Conservation (phyloP, 2,888 invertebrate species). For the Therioaphis trifolii region DNA sequence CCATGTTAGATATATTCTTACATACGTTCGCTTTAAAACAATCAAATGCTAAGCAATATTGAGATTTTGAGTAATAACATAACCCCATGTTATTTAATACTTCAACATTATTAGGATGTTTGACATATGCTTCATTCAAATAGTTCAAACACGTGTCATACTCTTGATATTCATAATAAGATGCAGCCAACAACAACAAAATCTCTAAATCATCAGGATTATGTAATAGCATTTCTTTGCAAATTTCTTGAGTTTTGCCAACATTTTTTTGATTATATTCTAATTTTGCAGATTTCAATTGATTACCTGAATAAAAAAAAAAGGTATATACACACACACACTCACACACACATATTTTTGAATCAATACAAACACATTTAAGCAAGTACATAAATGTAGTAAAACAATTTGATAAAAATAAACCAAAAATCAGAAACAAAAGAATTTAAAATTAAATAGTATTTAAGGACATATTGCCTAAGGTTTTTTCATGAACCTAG, state of each 20-base stretch:
- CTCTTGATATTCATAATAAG: neutral
- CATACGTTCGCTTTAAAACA: neutral
- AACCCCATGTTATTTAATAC: conserved; percentile 98
- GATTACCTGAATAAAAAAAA: neutral
- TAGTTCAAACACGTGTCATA: neutral
- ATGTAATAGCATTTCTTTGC: neutral
- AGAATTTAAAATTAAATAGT: too few species aligned
- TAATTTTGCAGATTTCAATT: neutral
- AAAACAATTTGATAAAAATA: too few species aligned
- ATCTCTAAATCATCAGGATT: neutral
- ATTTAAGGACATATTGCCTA: too few species aligned
- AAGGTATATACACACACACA: too few species aligned
- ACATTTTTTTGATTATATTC: neutral
- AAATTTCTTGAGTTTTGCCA: neutral
- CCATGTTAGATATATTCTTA: neutral
- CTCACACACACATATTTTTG: too few species aligned
- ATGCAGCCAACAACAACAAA: neutral
- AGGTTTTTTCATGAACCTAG: too few species aligned
- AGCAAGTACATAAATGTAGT: too few species aligned
- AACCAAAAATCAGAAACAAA: too few species aligned
- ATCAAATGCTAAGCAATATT: neutral
- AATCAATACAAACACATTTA: too few species aligned
- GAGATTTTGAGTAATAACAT: neutral
- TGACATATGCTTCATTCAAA: conserved; percentile 90
- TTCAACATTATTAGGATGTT: conserved; percentile 98